Base-by-base conservation (phyloP, 2,797 vertebrate species). In the Dicrostonyx torquatus region DNA sequence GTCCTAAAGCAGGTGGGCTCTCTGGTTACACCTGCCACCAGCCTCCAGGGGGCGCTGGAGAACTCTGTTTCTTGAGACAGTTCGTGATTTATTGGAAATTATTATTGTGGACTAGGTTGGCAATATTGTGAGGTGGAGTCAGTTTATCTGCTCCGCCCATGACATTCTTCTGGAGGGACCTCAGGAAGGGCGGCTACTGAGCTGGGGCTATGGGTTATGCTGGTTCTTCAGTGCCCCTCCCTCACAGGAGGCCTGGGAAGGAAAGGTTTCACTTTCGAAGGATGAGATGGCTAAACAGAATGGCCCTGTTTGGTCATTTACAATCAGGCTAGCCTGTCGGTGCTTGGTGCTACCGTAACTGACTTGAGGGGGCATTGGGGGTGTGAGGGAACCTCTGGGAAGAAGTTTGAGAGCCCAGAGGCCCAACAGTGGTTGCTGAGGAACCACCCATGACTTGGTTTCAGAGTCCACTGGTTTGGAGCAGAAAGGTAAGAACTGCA, bases 221-320 rank as follows among this genome's bases (percentile, higher is more conserved):
- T 8, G 31, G 29, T 43, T 55, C 62, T 58, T 68, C 17, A 10
- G 8, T 12, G 26, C 37, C 77, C 64, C 20, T 84, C 58, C 82
- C 43, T 58, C 55, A 58, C 31, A 45, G n/a, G 45, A 37, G 31
- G 24, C 45, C 55, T 10, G 34, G 80, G 26, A 48, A 48, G 85
- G 40, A 70, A 76, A 12, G 73, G 75, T 73, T 92, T 85, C 90
- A 37, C 45, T 89, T 78, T 87, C 93, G 77, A 93, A 50, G n/a
- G 58, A 17, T 66, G 58, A 40, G 64, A 58, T 43, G 13, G 75
- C 60, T 68, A 29, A 45, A n/a, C 26, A 55, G 45, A 60, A 31
- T 40, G 26, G 29, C 68, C 34, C 34, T 17, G 75, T 37, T 31
- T 26, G 31, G 60, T 72, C 53, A 43, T 22, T 66, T 13, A 5